These are phyloP conservation scores for Elephantulus edwardii DNA, from an alignment of 2,113 vertebrate genomes.

Conservation along the genomic window DNA sequence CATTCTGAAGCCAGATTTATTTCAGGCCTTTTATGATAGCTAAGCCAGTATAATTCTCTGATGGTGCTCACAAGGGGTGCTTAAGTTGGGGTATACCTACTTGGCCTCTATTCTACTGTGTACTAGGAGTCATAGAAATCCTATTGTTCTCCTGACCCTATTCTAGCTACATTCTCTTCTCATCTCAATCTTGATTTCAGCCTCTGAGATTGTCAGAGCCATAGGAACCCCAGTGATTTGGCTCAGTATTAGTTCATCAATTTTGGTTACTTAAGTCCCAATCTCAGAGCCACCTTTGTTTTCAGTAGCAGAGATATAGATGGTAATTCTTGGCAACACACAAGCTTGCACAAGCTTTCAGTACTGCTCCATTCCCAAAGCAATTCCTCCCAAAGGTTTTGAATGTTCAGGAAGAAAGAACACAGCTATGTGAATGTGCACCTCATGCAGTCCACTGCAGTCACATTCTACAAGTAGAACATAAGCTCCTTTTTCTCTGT, in stretches of 20 bases:
- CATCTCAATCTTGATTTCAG: neutral
- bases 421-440: neutral
- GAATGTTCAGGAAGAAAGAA: neutral
- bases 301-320: neutral
- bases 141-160: neutral
- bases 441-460: too few species aligned
- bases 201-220: neutral
- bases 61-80: neutral
- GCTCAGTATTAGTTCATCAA: neutral
- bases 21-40: neutral
- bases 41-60: neutral
- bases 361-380: neutral
- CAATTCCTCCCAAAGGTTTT: neutral
- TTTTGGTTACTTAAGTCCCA: neutral
- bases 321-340: neutral
- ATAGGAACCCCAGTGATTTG: neutral
- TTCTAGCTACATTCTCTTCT: neutral
- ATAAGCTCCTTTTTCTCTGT: neutral
- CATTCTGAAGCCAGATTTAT: neutral
- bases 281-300: neutral
- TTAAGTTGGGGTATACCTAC: neutral
- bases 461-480: neutral
- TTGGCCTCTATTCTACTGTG: neutral
- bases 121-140: neutral
- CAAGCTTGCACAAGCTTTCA: neutral